phyloP scores from a whole-genome alignment of 2,113 vertebrate genomes.

The Zosterops pallidus region DNA sequence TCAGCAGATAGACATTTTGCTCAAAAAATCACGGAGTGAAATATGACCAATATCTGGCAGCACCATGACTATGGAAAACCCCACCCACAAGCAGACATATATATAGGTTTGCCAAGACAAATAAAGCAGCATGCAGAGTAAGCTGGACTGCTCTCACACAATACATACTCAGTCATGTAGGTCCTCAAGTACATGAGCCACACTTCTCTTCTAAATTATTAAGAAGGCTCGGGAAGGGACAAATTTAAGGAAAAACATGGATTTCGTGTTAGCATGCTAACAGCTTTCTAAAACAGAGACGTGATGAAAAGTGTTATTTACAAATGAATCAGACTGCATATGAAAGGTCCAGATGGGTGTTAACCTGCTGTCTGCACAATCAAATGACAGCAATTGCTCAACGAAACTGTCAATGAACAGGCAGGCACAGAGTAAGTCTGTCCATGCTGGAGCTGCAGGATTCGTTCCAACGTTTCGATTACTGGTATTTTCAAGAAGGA shows the following conservation, averaged over 20 bases:
- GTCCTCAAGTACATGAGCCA: neutral
- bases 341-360: neutral
- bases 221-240: neutral
- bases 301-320: neutral
- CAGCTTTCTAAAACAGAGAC: neutral
- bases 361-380: neutral
- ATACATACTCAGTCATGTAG: neutral
- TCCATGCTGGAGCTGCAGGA: neutral
- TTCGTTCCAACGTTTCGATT: neutral
- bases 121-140: neutral
- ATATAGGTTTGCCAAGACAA: slow-evolving; percentile 40
- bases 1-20: neutral
- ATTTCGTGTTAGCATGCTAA: neutral
- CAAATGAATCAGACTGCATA: neutral
- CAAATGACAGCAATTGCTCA: neutral
- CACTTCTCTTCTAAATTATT: neutral
- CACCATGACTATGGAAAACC: neutral
- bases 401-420: neutral
- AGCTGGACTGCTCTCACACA: neutral
- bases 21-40: neutral
- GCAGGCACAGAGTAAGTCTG: neutral
- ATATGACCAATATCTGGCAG: slow-evolving; percentile 3
- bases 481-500: neutral
- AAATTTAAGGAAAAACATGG: neutral
- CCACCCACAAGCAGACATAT: neutral